phyloP scores from a whole-genome alignment of 2,797 vertebrate genomes.

The Sebastes minor region DNA sequence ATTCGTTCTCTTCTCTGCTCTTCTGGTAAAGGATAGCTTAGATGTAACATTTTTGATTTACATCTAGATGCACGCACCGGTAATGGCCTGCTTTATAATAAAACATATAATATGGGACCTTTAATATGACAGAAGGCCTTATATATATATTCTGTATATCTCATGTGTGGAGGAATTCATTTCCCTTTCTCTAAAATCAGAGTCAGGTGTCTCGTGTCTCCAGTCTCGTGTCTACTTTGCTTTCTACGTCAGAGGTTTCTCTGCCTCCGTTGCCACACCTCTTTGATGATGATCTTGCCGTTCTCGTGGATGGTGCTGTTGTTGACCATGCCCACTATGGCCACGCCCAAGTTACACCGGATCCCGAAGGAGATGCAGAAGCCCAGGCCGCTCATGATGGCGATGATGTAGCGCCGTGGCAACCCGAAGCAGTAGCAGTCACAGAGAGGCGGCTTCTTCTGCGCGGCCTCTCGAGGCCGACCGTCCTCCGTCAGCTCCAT shows the following conservation, averaged over 20 bases:
- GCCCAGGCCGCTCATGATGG: conserved; percentile 98
- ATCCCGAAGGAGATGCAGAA: conserved; percentile 99
- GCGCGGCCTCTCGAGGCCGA: conserved; percentile 85
- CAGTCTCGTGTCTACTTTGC: neutral
- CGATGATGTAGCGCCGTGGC: conserved; percentile 97
- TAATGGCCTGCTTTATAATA: neutral
- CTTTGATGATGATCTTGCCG: conserved; percentile 95
- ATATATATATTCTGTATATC: neutral
- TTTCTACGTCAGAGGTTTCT: conserved; percentile 5
- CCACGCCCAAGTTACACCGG: conserved; percentile 98
- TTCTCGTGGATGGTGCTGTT: conserved; percentile 96
- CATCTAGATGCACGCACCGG: neutral
- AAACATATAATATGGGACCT: too few relatives aligned
- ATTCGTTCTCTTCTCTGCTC: neutral
- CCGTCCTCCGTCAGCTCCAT: conserved; percentile 98
- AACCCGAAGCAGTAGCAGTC: conserved; percentile 96
- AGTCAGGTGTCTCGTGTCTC: neutral
- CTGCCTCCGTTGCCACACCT: conserved; percentile 82
- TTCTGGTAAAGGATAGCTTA: neutral
- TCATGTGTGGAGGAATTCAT: neutral
- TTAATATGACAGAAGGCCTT: neutral
- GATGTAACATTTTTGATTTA: neutral
- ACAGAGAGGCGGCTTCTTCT: conserved; percentile 91
- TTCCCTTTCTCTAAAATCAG: neutral
- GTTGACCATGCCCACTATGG: conserved; percentile 99